These are phyloP conservation scores for Eupithecia subfuscata DNA, from an alignment of 2,888 invertebrate genomes.

Conservation along the genomic window DNA sequence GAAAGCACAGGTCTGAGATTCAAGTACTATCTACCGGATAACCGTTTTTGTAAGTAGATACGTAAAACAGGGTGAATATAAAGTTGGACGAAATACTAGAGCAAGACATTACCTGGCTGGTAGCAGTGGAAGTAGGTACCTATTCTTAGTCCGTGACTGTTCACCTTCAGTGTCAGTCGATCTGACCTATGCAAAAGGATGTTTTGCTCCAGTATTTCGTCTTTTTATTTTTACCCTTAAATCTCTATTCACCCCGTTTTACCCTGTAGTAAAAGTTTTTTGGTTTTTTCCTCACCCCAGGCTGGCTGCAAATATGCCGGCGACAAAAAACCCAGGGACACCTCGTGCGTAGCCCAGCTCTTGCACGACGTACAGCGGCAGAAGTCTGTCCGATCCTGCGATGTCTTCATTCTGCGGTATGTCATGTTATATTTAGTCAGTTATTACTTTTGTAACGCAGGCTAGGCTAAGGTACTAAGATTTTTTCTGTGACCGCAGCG, in stretches of 20 bases:
- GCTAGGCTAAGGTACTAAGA: background rate
- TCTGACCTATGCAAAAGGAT: no score
- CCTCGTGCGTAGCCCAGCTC: slow-evolving; percentile 90
- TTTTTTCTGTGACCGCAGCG: background rate
- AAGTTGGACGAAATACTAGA: no score
- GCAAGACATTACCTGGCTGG: no score
- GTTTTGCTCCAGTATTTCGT: no score
- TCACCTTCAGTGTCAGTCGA: no score
- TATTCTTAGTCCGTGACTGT: no score
- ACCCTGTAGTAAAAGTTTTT: slow-evolving; percentile 1
- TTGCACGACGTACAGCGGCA: slow-evolving; percentile 95
- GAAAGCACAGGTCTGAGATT: background rate
- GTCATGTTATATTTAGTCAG: slow-evolving; percentile 8
- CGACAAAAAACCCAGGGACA: slow-evolving; percentile 96
- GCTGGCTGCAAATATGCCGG: slow-evolving; percentile 97
- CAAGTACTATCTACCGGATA: background rate
- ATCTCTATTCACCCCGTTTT: no score
- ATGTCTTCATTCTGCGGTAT: slow-evolving; percentile 84
- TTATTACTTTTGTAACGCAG: background rate
- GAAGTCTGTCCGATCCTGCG: slow-evolving; percentile 89
- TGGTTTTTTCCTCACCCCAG: slow-evolving; percentile 87
- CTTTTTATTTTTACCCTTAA: no score
- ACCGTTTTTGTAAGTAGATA: background rate
- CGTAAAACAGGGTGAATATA: no score
- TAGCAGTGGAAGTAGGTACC: no score